A percentile compares a stretch with the other conserved stretches of the same genome.
phyloP scores from a whole-genome alignment of 2,113 vertebrate species.

The Laterallus jamaicensis region DNA sequence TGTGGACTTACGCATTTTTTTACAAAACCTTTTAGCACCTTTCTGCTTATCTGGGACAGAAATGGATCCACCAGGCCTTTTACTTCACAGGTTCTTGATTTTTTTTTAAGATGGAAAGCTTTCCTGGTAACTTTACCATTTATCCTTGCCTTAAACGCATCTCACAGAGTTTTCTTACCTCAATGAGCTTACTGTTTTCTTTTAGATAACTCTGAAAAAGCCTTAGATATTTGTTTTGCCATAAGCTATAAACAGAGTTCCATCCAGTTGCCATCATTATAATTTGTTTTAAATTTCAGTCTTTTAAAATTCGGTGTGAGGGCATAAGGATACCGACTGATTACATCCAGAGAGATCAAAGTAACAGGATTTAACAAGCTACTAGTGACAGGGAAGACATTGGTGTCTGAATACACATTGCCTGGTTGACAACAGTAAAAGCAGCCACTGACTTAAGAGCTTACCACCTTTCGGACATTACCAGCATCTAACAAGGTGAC shows the following conservation, averaged over 20 bases:
- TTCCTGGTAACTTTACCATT: background rate
- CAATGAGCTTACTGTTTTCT: background rate
- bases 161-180: background rate
- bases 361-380: background rate
- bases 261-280: background rate
- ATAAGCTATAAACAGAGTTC: background rate
- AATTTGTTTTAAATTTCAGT: background rate
- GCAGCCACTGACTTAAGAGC: background rate
- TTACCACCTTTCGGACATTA: rapidly evolving
- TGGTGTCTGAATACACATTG: background rate
- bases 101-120: background rate
- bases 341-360: background rate
- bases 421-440: background rate
- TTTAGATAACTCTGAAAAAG: background rate
- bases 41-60: background rate
- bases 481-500: background rate
- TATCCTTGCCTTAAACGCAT: background rate
- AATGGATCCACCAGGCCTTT: background rate
- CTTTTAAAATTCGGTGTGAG: background rate
- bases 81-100: background rate
- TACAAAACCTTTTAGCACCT: background rate
- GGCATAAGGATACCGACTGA: background rate
- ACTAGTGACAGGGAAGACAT: background rate
- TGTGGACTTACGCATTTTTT: background rate
- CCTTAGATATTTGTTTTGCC: background rate